A percentile compares a stretch with the other conserved stretches of the same genome.
phyloP scores from a whole-genome alignment of 1,140 invertebrate genomes.

The Leptinotarsa lineolata region DNA sequence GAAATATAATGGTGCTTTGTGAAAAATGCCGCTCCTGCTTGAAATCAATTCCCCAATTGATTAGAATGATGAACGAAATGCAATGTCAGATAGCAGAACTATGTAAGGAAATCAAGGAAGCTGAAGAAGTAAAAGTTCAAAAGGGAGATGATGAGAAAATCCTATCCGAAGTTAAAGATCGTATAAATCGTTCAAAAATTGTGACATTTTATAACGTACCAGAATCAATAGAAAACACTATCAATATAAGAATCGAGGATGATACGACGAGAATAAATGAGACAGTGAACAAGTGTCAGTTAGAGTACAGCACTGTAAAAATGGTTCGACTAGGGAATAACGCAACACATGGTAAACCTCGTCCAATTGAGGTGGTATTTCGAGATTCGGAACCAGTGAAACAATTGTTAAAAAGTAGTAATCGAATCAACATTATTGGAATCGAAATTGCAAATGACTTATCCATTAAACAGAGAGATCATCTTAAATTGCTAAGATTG shows the following conservation, averaged over 20 bases:
- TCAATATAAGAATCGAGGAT: constrained; percentile 10
- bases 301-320: constrained; percentile 6
- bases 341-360: constrained; percentile 3
- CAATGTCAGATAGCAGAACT: not conserved
- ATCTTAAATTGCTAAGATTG: constrained; percentile 2
- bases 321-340: constrained; percentile 7
- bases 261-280: constrained; percentile 7
- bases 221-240: constrained; percentile 3
- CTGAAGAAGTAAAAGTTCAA: not conserved
- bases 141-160: constrained; percentile 13
- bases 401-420: constrained; percentile 4
- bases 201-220: constrained; percentile 5
- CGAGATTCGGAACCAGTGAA: not conserved
- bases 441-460: constrained; percentile 12
- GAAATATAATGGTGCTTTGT: constrained; percentile 4
- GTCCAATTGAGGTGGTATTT: constrained; percentile 6
- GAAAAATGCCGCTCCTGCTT: constrained; percentile 6
- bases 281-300: not conserved
- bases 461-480: constrained; percentile 16
- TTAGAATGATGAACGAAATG: constrained; percentile 13
- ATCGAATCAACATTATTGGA: constrained; percentile 15
- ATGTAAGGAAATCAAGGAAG: constrained; percentile 20
- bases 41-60: constrained; percentile 13
- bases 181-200: constrained; percentile 9
- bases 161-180: constrained; percentile 9